A percentile compares a stretch with the other conserved stretches of the same genome.
Conservation (phyloP, 2,888 invertebrate genomes). For the Agriopis marginaria region DNA sequence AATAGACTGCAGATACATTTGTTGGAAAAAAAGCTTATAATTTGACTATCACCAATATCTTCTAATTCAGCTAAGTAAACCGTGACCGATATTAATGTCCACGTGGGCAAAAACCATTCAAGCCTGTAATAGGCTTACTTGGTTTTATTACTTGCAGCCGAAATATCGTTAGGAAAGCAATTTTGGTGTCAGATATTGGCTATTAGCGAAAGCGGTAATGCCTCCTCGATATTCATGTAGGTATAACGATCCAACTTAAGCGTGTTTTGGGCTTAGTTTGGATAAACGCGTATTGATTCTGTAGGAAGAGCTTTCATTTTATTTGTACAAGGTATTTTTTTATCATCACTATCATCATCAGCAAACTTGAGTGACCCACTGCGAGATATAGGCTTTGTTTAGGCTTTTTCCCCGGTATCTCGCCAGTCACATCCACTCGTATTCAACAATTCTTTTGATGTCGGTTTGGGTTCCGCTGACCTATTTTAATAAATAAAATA, state of each 20-base stretch:
- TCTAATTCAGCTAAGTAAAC: slow-evolving; percentile 31
- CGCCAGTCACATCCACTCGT: too few relatives aligned
- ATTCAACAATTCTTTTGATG: too few relatives aligned
- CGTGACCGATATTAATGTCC: slow-evolving; percentile 61
- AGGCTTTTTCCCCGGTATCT: too few relatives aligned
- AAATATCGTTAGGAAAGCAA: slow-evolving; percentile 85
- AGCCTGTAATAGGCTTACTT: slow-evolving; percentile 76
- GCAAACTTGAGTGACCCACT: too few relatives aligned
- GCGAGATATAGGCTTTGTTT: too few relatives aligned
- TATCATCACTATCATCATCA: too few relatives aligned
- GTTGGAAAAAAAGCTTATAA: background rate
- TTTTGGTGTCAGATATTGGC: slow-evolving; percentile 84
- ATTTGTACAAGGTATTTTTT: too few relatives aligned
- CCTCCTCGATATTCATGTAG: slow-evolving; percentile 77
- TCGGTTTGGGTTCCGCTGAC: too few relatives aligned
- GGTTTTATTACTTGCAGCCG: slow-evolving; percentile 82
- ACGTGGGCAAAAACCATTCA: slow-evolving; percentile 69
- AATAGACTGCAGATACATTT: background rate
- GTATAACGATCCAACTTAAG: slow-evolving; percentile 68
- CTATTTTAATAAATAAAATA: too few relatives aligned
- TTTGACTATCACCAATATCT: slow-evolving; percentile 13
- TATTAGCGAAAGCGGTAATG: slow-evolving; percentile 80
- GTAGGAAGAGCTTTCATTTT: background rate
- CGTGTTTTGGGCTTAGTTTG: slow-evolving; percentile 60
- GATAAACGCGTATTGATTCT: slow-evolving; percentile 28